Base-by-base conservation (phyloP, 2,113 vertebrate genomes). In the Oryctolagus cuniculus region DNA sequence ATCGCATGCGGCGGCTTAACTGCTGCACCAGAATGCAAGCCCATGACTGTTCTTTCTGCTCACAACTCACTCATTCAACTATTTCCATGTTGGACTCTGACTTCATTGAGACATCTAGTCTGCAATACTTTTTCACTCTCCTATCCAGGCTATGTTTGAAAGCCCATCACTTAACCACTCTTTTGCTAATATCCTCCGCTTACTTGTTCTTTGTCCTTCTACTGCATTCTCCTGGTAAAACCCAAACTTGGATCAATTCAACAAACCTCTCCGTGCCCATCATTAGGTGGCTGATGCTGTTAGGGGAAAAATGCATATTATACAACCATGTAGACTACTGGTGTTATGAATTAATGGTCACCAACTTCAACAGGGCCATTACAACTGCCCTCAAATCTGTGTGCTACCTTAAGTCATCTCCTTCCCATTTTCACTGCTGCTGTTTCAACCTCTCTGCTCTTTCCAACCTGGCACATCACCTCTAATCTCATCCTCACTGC, bases 101-200 rank as follows among this genome's bases (percentile, higher is more conserved):
- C 34, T 91, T 86, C 53, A 58, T 6, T 61, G 53, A 63, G 69
- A 80, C 6, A 31, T 63, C 34, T 1, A 61, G 44, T 34, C 69
- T 44, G 4, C 74, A 51, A 51, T 17, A 31, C n/a, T 81, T 91
- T 91, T 58, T 82, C 3, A 58, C 15, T 90, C 34, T 49, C 24
- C 21, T 73, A 69, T 44, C 36, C 13, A 79, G 31, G 21, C 89
- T 69, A 67, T 55, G 19, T 77, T 53, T 64, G 78, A 79, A 83
- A 19, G 34, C 51, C 79, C 34, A 93, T 44, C 72, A 58, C 64
- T 55, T 93, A 92, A 74, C 6, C 27, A 75, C 0, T 67, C 49
- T 87, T 75, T 92, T 61, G 21, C 53, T 17, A 87, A 49, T 19
- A 94, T 90, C 58, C 69, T 93, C 81, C 90, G 82, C 64, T 84